Base-by-base conservation (phyloP, 2,113 vertebrate species). In the Nestor notabilis region DNA sequence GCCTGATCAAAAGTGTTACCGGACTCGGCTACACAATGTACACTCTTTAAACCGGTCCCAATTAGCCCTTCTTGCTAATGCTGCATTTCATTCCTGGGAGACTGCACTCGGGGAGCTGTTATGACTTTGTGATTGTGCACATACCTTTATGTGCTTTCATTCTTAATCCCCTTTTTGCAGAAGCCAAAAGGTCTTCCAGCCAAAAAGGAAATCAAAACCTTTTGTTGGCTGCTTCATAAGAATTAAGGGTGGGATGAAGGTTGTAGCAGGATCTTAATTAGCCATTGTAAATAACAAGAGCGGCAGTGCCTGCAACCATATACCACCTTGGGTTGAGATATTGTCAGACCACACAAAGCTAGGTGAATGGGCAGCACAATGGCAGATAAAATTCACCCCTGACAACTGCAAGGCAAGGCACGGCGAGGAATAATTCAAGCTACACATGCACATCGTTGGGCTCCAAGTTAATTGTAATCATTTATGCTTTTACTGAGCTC, bases 131-230 rank as follows among this genome's bases (percentile, higher is more conserved):
- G 97, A 97, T 97, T 97, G 95, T 97, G 97, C 96, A 96, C 97
- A 98, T 97, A 98, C 97, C 96, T 98, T 98, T 97, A 97, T 97
- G 93, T 89, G 95, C 97, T 96, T 98, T 97, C 97, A 97, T 97
- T 97, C 96, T 90, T 97, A 98, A 97, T 97, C 97, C 97, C 96
- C 94, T 97, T 96, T 97, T 96, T 96, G 97, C 95, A 97, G 97
- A 97, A 98, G 97, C 97, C 97, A 97, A 98, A 98, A 98, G 97
- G 97, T 98, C 97, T 98, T 95, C 92, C 91, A 97, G 97, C 97
- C 97, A 97, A 97, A 97, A 97, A 97, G 97, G 96, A 97, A 98
- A 98, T 98, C 97, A 97, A 97, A 98, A 98, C 96, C 97, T 98
- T 98, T 98, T 97, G 97, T 97, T 97, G 97, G 97, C 97, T 97